A percentile compares a stretch with the other conserved stretches of the same genome.
Evolutionary conservation across 2,888 invertebrate genomes (phyloP).

Genomic region (Zygogramma bicolorata): DNA sequence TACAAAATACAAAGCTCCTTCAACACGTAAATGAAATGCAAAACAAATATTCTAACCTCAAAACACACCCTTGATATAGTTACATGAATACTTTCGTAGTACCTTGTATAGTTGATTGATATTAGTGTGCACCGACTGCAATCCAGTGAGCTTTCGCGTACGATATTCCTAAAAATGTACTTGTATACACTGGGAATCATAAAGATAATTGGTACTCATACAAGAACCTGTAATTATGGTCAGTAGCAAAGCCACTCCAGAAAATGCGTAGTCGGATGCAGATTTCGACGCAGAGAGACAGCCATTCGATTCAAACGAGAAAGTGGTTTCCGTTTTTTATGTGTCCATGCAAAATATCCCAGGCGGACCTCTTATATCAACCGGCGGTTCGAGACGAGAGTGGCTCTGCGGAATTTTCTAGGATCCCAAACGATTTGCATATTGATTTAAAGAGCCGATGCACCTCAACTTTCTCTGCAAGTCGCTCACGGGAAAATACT

Average conservation of each 20-base stretch:
- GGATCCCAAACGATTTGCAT: constrained; percentile 15
- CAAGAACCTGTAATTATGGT: not conserved
- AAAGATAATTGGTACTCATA: not conserved
- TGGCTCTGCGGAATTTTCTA: constrained; percentile 1
- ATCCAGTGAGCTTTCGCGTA: no score
- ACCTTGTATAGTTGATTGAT: no score
- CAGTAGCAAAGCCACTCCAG: not conserved
- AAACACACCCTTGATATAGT: no score
- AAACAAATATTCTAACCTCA: no score
- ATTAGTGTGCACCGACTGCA: no score
- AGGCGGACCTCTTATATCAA: constrained; percentile 1
- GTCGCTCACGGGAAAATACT: constrained; percentile 4
- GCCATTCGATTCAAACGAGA: not conserved
- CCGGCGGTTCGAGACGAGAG: not conserved
- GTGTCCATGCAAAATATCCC: not conserved
- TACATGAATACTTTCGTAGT: no score
- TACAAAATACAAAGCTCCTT: no score
- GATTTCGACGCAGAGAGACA: not conserved
- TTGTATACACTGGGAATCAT: no score
- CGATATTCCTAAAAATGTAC: no score
- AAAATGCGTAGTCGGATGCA: constrained; percentile 3
- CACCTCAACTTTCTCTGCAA: constrained; percentile 22
- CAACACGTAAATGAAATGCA: no score
- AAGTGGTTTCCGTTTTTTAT: not conserved
- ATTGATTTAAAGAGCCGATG: constrained; percentile 20